Conservation (phyloP, 2,113 vertebrate genomes). For the Astatoreochromis straeleni region DNA sequence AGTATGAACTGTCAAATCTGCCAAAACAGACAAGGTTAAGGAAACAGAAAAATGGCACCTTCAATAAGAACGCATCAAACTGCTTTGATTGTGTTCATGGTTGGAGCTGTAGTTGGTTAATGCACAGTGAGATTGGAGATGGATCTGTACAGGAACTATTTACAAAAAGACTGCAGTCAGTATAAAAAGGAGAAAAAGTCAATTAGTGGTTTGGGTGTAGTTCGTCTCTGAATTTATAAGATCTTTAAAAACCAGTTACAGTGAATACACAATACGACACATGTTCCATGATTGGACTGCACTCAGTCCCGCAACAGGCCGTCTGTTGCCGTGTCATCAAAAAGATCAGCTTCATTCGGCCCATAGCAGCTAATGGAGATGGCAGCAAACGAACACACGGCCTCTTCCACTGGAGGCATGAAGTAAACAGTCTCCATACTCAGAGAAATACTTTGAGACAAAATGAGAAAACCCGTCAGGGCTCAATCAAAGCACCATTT, state of each 20-base stretch:
- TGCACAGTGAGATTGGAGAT: conserved; percentile 26
- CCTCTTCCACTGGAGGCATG: neutral
- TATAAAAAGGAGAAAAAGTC: conserved; percentile 33
- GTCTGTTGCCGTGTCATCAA: neutral
- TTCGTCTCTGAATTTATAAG: neutral
- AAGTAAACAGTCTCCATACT: neutral
- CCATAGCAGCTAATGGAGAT: conserved; percentile 31
- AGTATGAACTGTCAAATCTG: conserved; percentile 64
- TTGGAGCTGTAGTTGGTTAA: neutral
- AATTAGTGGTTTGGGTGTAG: conserved; percentile 32
- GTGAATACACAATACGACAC: neutral
- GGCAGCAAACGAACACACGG: conserved; percentile 9
- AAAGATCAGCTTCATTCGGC: conserved; percentile 4
- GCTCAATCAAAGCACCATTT: conserved; percentile 54
- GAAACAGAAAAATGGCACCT: neutral
- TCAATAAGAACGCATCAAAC: conserved; percentile 9
- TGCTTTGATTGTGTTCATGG: neutral
- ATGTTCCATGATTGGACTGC: neutral
- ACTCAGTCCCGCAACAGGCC: neutral
- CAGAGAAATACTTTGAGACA: conserved; percentile 40
- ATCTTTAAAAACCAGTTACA: conserved; percentile 40
- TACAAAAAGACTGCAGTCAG: conserved; percentile 23
- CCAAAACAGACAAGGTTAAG: conserved; percentile 14
- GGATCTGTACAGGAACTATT: conserved; percentile 44
- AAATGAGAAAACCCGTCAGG: conserved; percentile 22